These are phyloP conservation scores for Cataglyphis livida DNA, from an alignment of 2,888 invertebrate genomes.

Conservation along the genomic window DNA sequence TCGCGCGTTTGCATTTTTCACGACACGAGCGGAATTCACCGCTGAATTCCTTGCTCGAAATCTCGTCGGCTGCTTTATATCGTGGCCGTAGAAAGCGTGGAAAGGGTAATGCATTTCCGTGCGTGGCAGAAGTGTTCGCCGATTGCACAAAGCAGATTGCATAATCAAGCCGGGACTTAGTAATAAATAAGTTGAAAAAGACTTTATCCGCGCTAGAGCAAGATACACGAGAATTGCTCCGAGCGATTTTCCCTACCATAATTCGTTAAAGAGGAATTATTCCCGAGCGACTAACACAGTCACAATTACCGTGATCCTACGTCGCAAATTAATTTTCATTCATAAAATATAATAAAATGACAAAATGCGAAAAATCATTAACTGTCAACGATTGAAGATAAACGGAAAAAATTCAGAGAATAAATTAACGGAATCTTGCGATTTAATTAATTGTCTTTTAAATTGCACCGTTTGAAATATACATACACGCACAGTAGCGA, in stretches of 20 bases:
- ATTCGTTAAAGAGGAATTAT: slow-evolving; percentile 21
- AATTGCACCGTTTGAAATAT: neutral
- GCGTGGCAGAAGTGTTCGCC: slow-evolving; percentile 44
- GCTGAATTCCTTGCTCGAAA: slow-evolving; percentile 52
- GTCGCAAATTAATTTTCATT: neutral
- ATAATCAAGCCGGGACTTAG: slow-evolving; percentile 50
- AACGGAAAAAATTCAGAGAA: neutral
- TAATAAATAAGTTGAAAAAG: slow-evolving; percentile 47
- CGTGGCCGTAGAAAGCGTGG: slow-evolving; percentile 8
- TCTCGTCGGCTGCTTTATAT: slow-evolving; percentile 50
- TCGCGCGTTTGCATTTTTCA: slow-evolving; percentile 55
- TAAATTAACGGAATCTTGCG: neutral
- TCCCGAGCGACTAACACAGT: slow-evolving; percentile 6
- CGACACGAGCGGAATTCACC: slow-evolving; percentile 31
- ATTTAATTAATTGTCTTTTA: neutral
- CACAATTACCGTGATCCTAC: slow-evolving; percentile 2
- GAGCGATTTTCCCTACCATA: slow-evolving; percentile 27
- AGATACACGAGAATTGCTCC: slow-evolving; percentile 23
- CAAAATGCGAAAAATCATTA: neutral
- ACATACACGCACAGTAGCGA: neutral
- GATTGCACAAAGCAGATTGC: slow-evolving; percentile 56
- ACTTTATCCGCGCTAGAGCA: neutral
- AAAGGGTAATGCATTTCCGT: slow-evolving; percentile 49
- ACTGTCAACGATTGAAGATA: neutral
- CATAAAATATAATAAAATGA: neutral